phyloP scores from a whole-genome alignment of 2,888 invertebrate genomes.

The Ditula angustiorana region DNA sequence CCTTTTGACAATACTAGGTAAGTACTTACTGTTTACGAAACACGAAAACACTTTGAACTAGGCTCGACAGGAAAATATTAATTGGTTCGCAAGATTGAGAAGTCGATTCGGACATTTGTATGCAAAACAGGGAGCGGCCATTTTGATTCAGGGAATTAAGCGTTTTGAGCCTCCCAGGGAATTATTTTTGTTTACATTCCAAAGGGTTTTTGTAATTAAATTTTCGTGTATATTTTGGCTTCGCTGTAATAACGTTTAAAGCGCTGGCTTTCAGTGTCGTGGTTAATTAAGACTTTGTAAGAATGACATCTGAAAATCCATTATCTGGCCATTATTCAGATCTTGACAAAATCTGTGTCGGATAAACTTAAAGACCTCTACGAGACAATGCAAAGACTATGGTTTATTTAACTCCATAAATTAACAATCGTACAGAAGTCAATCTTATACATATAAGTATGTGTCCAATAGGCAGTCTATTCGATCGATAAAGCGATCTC shows the following conservation, averaged over 20 bases:
- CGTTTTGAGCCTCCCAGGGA: neutral
- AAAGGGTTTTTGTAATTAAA: constrained; percentile 37
- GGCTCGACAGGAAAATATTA: constrained; percentile 18
- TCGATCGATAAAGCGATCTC: no score
- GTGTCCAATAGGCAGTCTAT: no score
- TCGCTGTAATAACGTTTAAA: constrained; percentile 25
- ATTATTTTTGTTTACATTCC: constrained; percentile 32
- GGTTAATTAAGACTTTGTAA: neutral
- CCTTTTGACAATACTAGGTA: no score
- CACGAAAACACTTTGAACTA: neutral
- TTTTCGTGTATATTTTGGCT: constrained; percentile 33
- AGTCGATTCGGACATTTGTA: constrained; percentile 23
- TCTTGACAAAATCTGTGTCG: no score
- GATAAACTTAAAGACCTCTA: no score
- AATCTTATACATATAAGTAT: no score
- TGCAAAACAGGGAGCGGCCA: constrained; percentile 14
- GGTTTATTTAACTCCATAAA: no score
- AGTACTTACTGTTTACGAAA: no score
- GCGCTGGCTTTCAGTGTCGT: neutral
- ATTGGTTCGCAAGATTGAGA: constrained; percentile 25
- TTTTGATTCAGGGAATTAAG: constrained; percentile 27
- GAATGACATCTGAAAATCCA: no score
- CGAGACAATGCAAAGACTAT: no score
- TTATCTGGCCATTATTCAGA: no score
- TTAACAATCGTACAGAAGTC: no score